Evolutionary conservation across 2,888 invertebrate species (phyloP).

Genomic region (Zaprionus lineosus): DNA sequence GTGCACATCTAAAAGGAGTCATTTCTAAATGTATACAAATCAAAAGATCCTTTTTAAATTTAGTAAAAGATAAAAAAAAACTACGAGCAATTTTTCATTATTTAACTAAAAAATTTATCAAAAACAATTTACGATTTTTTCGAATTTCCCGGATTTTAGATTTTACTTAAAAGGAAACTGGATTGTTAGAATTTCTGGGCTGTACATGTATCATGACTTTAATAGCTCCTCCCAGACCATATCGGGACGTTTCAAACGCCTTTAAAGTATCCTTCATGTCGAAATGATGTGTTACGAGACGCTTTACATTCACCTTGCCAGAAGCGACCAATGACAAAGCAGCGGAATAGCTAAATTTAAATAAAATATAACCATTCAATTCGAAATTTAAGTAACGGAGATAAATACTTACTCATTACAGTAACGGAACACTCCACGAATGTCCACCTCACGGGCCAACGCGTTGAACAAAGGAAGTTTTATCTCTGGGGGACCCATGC

Average conservation of each 20-base stretch:
- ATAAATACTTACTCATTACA: slow-evolving; percentile 89
- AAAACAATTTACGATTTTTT: no score
- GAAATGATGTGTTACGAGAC: slow-evolving; percentile 92
- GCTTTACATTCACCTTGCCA: slow-evolving; percentile 90
- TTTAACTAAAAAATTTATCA: slow-evolving; percentile 4
- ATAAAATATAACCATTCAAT: no score
- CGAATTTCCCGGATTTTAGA: no score
- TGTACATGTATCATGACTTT: slow-evolving; percentile 94
- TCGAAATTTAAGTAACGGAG: no score
- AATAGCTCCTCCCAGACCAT: slow-evolving; percentile 88
- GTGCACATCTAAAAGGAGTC: no score
- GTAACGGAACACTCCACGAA: slow-evolving; percentile 96
- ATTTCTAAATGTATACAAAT: no score
- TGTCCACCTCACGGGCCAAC: slow-evolving; percentile 93
- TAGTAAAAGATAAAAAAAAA: no score
- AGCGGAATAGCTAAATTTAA: slow-evolving; percentile 88
- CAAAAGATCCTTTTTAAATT: no score
- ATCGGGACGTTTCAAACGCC: slow-evolving; percentile 92
- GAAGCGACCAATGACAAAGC: slow-evolving; percentile 90
- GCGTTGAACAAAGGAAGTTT: slow-evolving; percentile 92
- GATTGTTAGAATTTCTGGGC: slow-evolving; percentile 84
- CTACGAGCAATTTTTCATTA: no score
- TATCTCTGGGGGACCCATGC: slow-evolving; percentile 91
- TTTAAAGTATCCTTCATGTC: slow-evolving; percentile 89
- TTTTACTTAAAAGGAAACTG: slow-evolving; percentile 27